A percentile compares a stretch with the other conserved stretches of the same genome.
phyloP scores from a whole-genome alignment of 2,113 vertebrate species.

The Condylura cristata region DNA sequence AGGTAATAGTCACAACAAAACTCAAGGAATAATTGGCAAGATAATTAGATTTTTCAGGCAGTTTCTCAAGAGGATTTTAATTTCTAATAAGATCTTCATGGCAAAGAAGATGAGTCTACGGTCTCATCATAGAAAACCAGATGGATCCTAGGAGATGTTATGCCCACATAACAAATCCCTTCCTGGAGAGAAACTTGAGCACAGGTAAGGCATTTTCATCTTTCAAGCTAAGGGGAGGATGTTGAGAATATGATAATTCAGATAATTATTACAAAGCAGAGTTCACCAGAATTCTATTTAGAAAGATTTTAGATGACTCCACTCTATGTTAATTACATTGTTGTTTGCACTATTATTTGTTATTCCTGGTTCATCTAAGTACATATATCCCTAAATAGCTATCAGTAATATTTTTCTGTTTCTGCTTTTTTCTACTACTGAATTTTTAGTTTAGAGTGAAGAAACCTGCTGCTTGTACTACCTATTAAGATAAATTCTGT shows the following conservation, averaged over 20 bases:
- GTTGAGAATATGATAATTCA: neutral
- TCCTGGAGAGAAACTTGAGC: neutral
- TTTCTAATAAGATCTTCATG: neutral
- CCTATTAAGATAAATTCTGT: neutral
- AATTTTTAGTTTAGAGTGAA: neutral
- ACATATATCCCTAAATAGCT: neutral
- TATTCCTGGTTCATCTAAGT: conserved; percentile 9
- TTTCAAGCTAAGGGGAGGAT: neutral
- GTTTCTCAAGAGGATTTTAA: neutral
- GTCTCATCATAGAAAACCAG: neutral
- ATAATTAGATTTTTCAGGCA: neutral
- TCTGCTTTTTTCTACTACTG: neutral
- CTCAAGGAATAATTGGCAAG: neutral
- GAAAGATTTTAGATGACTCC: neutral
- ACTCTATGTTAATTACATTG: neutral
- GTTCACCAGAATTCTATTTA: neutral
- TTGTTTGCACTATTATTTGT: neutral
- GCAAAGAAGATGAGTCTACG: neutral
- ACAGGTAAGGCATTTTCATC: neutral
- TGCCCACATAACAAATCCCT: neutral
- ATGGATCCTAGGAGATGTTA: neutral
- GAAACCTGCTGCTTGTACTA: neutral
- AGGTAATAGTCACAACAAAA: neutral
- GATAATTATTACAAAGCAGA: neutral
- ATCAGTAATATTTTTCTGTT: neutral